Evolutionary conservation across 2,888 invertebrate species (phyloP), one percentile per base, ranked within the genome.

Genomic region (Brachypterus glaber): DNA sequence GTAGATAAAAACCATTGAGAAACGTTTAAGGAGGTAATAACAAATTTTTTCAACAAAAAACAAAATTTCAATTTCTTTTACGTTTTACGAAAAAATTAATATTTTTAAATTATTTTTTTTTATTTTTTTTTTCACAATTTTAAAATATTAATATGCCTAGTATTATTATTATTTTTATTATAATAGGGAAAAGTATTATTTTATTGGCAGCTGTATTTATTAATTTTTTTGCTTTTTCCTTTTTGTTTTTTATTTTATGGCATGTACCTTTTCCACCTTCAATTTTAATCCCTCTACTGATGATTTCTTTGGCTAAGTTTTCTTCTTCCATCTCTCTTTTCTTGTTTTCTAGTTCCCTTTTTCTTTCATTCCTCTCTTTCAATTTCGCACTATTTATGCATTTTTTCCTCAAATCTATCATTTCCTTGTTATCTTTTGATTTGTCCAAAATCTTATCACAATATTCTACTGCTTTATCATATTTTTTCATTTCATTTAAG

Each of bases 381-480:
- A 64, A 56, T 62, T 74, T 77, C 59, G 70, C 64, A 30, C 62
- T 62, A 41, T 62, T 62, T 14, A 72, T 59, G 35, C 76, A 73
- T 37, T 73, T 71, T 33, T 68, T 65, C 49, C 73, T 65, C 13
- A 82, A 54, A 4, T 71, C 68, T 26, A 68, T 53, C 1, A 76
- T 67, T 34, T 74, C 73, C 47, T 72, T 67, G 49, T 82, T 70
- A 8, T 70, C 67, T 1, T 71, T 62, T 33, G 75, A 65, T n/a
- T 64, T 61, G 51, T 72, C 65, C 4, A 88, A 62, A 33, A 83
- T 70, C 50, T 72, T 71, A 52, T 84, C 74, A 59, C 89, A 89
- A 52, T 81, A 76, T 49, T 78, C 66, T 1, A 84, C 67, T 48
- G 83, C 83, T 37, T 77, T 70, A n/a, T 82, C 76, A 55, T 75